Evolutionary conservation across 2,797 vertebrate genomes (phyloP).

Genomic region (Triplophysa yarkandensis): DNA sequence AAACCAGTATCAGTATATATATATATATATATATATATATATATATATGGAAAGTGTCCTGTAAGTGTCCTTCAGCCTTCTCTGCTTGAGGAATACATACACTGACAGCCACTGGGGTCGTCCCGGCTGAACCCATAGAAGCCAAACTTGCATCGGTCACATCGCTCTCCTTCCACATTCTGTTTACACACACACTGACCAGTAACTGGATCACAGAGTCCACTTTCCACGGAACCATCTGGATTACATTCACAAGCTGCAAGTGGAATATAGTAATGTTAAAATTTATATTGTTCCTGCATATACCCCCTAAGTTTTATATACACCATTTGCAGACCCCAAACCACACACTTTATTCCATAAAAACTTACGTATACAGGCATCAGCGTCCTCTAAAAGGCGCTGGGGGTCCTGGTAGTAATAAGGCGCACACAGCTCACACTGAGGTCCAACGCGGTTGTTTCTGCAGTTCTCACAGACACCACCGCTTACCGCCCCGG

Average conservation of each 20-base stretch:
- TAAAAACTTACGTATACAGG: constrained; percentile 78
- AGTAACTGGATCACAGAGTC: constrained; percentile 73
- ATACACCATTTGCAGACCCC: not conserved
- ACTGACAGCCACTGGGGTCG: constrained; percentile 77
- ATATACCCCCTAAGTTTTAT: not conserved
- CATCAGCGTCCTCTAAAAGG: constrained; percentile 67
- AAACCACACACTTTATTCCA: not conserved
- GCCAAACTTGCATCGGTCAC: constrained; percentile 79
- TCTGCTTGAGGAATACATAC: constrained; percentile 65
- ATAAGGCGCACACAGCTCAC: constrained; percentile 77
- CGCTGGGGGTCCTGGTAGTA: constrained; percentile 78
- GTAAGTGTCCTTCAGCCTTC: too few species aligned
- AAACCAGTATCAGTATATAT: too few species aligned
- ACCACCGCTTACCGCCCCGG: constrained; percentile 74
- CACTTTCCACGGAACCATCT: constrained; percentile 68
- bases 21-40: too few species aligned
- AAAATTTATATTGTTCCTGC: too few species aligned
- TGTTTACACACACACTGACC: constrained; percentile 82
- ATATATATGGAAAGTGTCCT: too few species aligned
- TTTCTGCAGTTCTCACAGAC: constrained; percentile 84
- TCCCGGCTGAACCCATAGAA: constrained; percentile 74
- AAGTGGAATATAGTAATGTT: constrained; percentile 1
- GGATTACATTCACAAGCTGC: constrained; percentile 84
- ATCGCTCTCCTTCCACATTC: constrained; percentile 82
- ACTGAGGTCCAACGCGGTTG: constrained; percentile 80